phyloP scores from a whole-genome alignment of 2,113 vertebrate genomes.

The Pygoscelis adeliae region DNA sequence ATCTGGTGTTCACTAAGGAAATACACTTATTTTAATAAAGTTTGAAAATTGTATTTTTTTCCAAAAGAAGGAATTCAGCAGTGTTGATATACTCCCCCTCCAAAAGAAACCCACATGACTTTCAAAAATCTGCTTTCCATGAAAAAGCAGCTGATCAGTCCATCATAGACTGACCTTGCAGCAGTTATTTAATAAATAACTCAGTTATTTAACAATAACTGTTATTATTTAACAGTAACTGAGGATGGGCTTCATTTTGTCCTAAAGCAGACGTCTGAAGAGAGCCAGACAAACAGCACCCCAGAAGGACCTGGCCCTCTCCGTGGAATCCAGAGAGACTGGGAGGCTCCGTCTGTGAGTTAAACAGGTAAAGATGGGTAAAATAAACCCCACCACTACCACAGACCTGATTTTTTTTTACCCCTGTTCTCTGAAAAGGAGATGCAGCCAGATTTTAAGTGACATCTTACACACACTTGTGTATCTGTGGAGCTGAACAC shows the following conservation, averaged over 20 bases:
- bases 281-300: neutral
- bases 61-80: neutral
- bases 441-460: neutral
- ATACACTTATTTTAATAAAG: neutral
- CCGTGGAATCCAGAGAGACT: neutral
- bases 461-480: neutral
- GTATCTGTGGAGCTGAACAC: neutral
- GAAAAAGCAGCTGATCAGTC: neutral
- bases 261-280: neutral
- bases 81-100: accelerated
- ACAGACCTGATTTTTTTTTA: neutral
- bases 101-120: accelerated
- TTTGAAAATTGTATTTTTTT: neutral
- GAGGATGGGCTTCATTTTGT: neutral
- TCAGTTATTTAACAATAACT: no score
- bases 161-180: neutral
- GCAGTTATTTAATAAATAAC: neutral
- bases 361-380: neutral
- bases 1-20: neutral
- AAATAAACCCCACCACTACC: neutral
- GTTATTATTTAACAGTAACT: no score
- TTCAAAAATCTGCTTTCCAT: neutral
- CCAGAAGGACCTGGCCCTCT: neutral
- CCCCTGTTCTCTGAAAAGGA: neutral
- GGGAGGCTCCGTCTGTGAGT: accelerated